A percentile compares a stretch with the other conserved stretches of the same genome.
Evolutionary conservation across 2,797 vertebrate genomes (phyloP).

Genomic region (Labeo calbasu): DNA sequence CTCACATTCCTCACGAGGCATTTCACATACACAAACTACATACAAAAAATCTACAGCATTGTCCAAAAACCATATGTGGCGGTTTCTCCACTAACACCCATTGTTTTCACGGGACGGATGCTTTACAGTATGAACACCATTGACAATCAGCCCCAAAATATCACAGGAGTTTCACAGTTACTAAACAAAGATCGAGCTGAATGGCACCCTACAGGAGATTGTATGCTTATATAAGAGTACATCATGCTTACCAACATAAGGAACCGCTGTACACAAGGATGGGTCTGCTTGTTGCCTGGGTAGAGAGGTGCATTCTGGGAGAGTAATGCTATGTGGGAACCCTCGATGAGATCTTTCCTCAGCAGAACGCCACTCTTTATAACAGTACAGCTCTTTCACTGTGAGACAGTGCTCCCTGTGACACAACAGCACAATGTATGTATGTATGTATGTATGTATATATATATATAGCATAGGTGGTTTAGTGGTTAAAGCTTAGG

Average conservation of each 20-base stretch:
- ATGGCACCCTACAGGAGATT: slow-evolving; percentile 3
- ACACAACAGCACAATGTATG: slow-evolving; percentile 1
- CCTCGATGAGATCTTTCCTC: slow-evolving; percentile 80
- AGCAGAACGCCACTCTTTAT: slow-evolving; percentile 87
- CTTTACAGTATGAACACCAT: background rate
- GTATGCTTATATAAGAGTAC: background rate
- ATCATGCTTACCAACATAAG: slow-evolving; percentile 86
- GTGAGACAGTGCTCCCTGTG: slow-evolving; percentile 93
- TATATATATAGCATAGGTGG: background rate
- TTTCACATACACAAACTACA: slow-evolving; percentile 34
- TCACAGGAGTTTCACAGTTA: background rate
- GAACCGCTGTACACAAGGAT: slow-evolving; percentile 82
- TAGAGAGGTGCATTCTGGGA: slow-evolving; percentile 86
- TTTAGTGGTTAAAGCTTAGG: background rate
- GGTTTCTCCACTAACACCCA: background rate
- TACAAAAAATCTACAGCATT: slow-evolving; percentile 25
- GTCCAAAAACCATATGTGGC: slow-evolving; percentile 6
- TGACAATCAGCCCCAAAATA: slow-evolving; percentile 27
- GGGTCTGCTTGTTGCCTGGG: slow-evolving; percentile 85
- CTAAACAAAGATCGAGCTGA: background rate
- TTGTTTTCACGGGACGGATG: slow-evolving; percentile 5
- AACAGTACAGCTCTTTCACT: slow-evolving; percentile 95
- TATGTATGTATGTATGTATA: background rate
- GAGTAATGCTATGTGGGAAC: slow-evolving; percentile 64
- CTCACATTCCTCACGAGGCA: slow-evolving; percentile 32